phyloP scores from a whole-genome alignment of 2,888 invertebrate species.

The Vesta saturnalis region DNA sequence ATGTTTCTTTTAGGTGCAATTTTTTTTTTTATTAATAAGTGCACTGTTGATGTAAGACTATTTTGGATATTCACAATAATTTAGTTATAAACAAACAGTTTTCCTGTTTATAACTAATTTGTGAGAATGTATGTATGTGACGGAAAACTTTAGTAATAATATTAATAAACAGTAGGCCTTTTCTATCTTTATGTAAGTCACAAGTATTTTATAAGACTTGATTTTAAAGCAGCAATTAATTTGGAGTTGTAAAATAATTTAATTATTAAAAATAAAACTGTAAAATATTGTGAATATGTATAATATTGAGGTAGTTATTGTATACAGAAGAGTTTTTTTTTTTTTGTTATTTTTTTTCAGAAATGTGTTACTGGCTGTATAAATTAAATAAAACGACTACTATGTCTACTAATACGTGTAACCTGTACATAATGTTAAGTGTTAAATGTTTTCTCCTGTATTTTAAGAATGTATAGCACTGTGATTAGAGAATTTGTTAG shows the following conservation, averaged over 20 bases:
- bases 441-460: slow-evolving; percentile 53
- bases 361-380: slow-evolving; percentile 9
- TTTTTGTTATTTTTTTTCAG: slow-evolving; percentile 21
- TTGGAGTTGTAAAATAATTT: slow-evolving; percentile 35
- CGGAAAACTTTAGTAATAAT: background rate
- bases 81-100: no score
- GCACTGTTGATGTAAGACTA: no score
- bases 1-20: background rate
- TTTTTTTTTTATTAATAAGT: background rate
- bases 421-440: slow-evolving; percentile 46
- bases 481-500: slow-evolving; percentile 55
- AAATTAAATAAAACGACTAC: slow-evolving; percentile 14
- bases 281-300: slow-evolving; percentile 39
- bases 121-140: no score
- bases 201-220: background rate
- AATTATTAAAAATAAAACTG: slow-evolving; percentile 30
- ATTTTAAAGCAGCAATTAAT: slow-evolving; percentile 20
- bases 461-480: slow-evolving; percentile 55
- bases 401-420: slow-evolving; percentile 20
- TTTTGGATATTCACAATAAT: no score
- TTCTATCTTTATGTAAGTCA: background rate
- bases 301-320: slow-evolving; percentile 13
- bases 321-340: slow-evolving; percentile 4
- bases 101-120: no score
- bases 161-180: background rate